Base-by-base conservation (phyloP, 1,140 invertebrate species). In the Adoxophyes honmai region DNA sequence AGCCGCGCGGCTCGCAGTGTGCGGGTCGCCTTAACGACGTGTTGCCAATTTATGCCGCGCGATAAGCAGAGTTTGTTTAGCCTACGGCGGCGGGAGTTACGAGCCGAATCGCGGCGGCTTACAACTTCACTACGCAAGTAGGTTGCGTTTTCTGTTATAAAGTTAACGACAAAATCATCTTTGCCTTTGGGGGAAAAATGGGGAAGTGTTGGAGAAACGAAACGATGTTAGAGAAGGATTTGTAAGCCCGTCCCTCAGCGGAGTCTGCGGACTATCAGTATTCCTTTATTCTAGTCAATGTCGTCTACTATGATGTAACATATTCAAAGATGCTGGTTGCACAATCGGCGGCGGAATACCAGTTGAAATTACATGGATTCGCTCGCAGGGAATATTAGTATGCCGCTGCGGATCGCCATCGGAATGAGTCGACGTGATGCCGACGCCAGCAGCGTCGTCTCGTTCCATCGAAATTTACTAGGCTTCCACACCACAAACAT, bases 41-140 rank as follows among this genome's bases (percentile, higher is more conserved):
- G 85, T 85, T 78, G 85, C 81, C 83, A 88, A 88, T 86, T 88
- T 88, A 86, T 88, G 77, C 75, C 63, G 64, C 61, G 72, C 77
- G 85, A 88, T 88, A 88, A 88, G 85, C 82, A 71, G 73, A 82
- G 75, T 85, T 83, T 85, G 83, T 88, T 86, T 85, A 79, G 78
- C 81, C 73, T 71, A 59, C 64, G 74, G 69, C 71, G 64, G 62
- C 72, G 60, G 72, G 71, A 81, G 73, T 81, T 78, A 70, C 71
- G 64, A 62, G 67, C 66, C 68, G 73, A 77, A 74, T 78, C 70
- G 64, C 66, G 67, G n/a, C 15, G 42, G 3, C 42, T 48, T 48
- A 48, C 42, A 48, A 48, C 42, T 53, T 53, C 52, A 53, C 35
- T 53, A 2, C 34, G 9, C 14, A 4, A 21, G 38, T 16, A 64